Evolutionary conservation across 2,113 vertebrate species (phyloP), one percentile per base, ranked within the genome.

Genomic region (Furnarius figulus): DNA sequence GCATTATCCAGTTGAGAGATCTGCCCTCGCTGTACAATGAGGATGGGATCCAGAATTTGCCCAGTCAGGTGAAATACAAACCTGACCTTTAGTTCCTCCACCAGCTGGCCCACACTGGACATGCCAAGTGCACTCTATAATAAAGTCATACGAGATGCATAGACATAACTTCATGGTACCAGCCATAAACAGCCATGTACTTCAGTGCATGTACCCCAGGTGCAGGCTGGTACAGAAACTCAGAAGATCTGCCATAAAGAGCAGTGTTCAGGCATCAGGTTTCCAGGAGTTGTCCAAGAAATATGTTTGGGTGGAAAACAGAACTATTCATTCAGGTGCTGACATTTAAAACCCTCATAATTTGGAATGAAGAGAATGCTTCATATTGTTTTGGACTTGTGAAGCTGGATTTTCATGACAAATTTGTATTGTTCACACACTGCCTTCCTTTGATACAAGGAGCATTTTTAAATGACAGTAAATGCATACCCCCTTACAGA

Each of bases 241-340:
- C 44, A 46, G 82, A 89, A 81, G 44, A 84, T 18, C n/a, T 92
- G 33, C 50, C 50, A 70, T 55, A 66, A 93, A 85, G 30, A 92
- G 24, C 22, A 67, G 13, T 30, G 46, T 76, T 94, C 92, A 94
- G 21, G 52, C 42, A 77, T 93, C 75, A 49, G 24, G n/a, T 96
- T 96, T 94, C 90, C 68, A 78, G 85, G 59, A 94, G 37, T 63
- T 81, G 56, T 59, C 82, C 87, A 95, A 95, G 52, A 96, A 88
- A 67, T 53, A 30, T 86, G 24, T 78, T 91, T 92, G 61, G 44
- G 75, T 90, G 83, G n/a, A 79, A 96, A 94, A 84, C 44, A 86
- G 67, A 91, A 47, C 68, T 87, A 77, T 90, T 95, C 72, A 63
- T 92, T 93, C 82, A 90, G 25, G 22, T 14, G 9, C 7, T 85